These are phyloP conservation scores for Fragum sueziense DNA, from an alignment of 2,888 invertebrate species.

Conservation along the genomic window DNA sequence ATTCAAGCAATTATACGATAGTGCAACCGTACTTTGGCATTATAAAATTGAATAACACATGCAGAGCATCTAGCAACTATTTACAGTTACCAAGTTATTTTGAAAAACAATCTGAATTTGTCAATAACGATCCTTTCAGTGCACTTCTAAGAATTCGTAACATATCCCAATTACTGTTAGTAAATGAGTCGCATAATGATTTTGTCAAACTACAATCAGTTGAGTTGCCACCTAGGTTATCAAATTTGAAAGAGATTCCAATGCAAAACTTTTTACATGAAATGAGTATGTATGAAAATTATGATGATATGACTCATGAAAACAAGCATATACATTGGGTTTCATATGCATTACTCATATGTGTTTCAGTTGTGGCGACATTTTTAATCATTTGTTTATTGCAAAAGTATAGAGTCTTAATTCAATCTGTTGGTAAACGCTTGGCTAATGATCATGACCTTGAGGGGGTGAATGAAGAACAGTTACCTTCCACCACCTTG, in stretches of 20 bases:
- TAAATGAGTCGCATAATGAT: neutral
- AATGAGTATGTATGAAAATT: constrained; percentile 16
- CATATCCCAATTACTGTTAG: constrained; percentile 1
- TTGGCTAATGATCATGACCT: constrained; percentile 22
- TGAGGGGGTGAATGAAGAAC: constrained; percentile 22
- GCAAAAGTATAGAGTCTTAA: neutral
- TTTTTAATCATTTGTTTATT: constrained; percentile 1
- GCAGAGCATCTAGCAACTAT: constrained; percentile 20
- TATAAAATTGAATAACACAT: constrained; percentile 15
- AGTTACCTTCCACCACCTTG: constrained; percentile 1
- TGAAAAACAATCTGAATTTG: neutral
- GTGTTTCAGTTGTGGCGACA: neutral
- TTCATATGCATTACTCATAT: neutral
- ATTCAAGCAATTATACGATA: no score
- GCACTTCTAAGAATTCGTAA: neutral
- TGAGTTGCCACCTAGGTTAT: neutral
- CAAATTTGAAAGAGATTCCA: constrained; percentile 18
- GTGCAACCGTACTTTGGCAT: no score
- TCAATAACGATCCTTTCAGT: constrained; percentile 7
- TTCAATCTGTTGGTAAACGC: constrained; percentile 9
- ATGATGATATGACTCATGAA: neutral
- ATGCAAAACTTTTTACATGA: constrained; percentile 25
- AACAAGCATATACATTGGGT: neutral
- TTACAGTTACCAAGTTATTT: neutral
- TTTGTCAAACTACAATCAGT: constrained; percentile 1